A percentile compares a stretch with the other conserved stretches of the same genome.
Evolutionary conservation across 2,888 invertebrate genomes (phyloP).

Genomic region (Parapristionchus giblindavisi): DNA sequence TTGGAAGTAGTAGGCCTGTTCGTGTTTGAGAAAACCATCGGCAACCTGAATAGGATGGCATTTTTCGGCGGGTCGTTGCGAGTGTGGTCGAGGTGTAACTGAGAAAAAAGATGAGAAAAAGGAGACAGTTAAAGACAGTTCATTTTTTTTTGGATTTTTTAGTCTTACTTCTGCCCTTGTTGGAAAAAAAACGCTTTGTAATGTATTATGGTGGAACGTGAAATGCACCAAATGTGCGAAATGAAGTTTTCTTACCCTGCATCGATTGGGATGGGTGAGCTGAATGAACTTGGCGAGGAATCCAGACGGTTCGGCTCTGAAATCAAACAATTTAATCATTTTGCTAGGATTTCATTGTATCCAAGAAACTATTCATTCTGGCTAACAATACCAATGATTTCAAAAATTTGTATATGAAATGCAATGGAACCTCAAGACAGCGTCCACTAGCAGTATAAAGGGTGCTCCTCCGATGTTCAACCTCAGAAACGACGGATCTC

Average conservation of each 20-base stretch:
- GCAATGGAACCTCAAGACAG: slow-evolving; percentile 58
- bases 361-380: background rate
- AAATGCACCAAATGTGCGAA: background rate
- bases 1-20: slow-evolving; percentile 68
- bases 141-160: no score
- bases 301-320: slow-evolving; percentile 59
- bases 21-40: slow-evolving; percentile 65
- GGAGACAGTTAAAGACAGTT: no score
- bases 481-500: slow-evolving; percentile 59
- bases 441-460: slow-evolving; percentile 63
- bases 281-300: slow-evolving; percentile 68
- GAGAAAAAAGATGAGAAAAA: background rate
- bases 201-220: no score
- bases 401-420: no score
- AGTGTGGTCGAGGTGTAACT: background rate
- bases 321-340: no score
- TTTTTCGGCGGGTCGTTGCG: background rate
- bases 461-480: slow-evolving; percentile 67
- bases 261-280: slow-evolving; percentile 61
- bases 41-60: slow-evolving; percentile 51
- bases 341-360: background rate
- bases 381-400: no score
- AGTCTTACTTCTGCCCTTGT: no score
- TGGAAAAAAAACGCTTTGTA: no score
- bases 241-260: slow-evolving; percentile 51